These are phyloP conservation scores for Cairina moschata DNA, from an alignment of 2,113 vertebrate species.

Conservation along the genomic window DNA sequence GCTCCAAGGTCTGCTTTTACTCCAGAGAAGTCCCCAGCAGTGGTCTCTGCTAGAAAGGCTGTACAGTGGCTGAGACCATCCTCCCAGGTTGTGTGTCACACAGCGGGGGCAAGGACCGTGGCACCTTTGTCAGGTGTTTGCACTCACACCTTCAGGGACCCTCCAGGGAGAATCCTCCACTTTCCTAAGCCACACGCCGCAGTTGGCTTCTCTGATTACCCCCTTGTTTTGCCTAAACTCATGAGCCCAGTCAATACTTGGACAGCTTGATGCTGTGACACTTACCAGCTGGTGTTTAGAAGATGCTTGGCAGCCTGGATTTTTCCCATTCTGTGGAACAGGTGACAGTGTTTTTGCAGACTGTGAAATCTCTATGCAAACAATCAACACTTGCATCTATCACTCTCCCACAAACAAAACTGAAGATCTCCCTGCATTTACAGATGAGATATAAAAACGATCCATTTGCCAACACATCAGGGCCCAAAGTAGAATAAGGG, in stretches of 20 bases:
- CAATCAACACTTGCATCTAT: neutral
- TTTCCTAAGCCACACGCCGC: neutral
- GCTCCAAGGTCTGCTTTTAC: neutral
- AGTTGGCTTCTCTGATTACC: neutral
- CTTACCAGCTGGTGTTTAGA: conserved; percentile 37
- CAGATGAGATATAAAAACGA: neutral
- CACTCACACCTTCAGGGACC: neutral
- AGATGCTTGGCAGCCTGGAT: conserved; percentile 23
- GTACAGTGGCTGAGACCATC: neutral
- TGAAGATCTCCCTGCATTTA: neutral
- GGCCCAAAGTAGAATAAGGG: neutral
- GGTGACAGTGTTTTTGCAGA: conserved; percentile 26
- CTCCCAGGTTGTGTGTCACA: neutral
- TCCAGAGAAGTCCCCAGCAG: neutral
- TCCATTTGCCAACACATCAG: neutral
- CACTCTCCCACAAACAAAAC: neutral
- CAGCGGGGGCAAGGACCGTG: neutral
- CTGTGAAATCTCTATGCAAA: conserved; percentile 11
- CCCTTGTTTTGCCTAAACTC: neutral
- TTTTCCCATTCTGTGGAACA: neutral
- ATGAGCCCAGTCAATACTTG: neutral
- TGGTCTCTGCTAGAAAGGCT: neutral
- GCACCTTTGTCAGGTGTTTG: neutral
- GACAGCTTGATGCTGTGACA: conserved; percentile 19
- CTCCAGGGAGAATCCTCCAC: neutral